Evolutionary conservation across 2,888 invertebrate genomes (phyloP).

Genomic region (Platycheirus albimanus): DNA sequence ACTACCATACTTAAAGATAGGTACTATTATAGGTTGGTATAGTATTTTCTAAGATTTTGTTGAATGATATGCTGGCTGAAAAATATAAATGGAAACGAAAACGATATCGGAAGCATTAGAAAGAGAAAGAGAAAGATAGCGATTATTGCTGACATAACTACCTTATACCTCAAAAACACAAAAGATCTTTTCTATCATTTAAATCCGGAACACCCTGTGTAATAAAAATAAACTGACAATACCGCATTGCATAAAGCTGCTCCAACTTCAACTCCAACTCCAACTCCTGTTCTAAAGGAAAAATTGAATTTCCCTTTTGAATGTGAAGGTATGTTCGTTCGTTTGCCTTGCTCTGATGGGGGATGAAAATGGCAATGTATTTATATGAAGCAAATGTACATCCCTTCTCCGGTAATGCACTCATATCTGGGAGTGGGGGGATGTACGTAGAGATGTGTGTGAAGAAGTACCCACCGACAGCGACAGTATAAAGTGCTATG

Average conservation of each 20-base stretch:
- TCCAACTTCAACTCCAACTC: too few species aligned
- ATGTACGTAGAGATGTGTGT: background rate
- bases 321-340: too few species aligned
- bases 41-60: background rate
- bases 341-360: constrained; percentile 6
- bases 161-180: constrained; percentile 10
- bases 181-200: constrained; percentile 12
- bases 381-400: constrained; percentile 26
- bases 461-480: background rate
- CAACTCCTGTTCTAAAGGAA: constrained; percentile 26
- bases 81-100: background rate
- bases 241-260: constrained; percentile 58
- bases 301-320: constrained; percentile 58
- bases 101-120: constrained; percentile 14
- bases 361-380: background rate
- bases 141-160: constrained; percentile 21
- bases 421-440: background rate
- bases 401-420: constrained; percentile 5
- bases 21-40: too few species aligned
- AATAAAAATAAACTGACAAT: constrained; percentile 53
- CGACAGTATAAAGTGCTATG: constrained; percentile 14
- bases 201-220: constrained; percentile 25
- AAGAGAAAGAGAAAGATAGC: constrained; percentile 18
- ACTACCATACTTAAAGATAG: background rate
- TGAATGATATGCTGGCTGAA: background rate